phyloP scores from a whole-genome alignment of 2,888 invertebrate species.

The Cecidostiba fungosa region DNA sequence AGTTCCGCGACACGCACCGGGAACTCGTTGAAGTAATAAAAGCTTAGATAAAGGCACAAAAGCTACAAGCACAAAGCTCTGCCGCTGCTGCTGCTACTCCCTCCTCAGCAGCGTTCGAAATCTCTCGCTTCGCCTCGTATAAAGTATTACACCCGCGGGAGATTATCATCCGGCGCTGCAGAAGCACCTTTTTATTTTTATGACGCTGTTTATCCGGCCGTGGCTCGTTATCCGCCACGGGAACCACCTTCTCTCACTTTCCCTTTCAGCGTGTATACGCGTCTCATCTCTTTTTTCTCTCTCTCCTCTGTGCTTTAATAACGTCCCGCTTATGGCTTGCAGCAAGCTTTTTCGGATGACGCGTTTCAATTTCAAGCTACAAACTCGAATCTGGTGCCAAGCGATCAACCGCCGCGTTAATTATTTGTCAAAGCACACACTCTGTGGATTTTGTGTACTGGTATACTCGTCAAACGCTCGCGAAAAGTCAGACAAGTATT shows the following conservation, averaged over 20 bases:
- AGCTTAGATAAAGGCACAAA: constrained; percentile 64
- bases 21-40: constrained; percentile 66
- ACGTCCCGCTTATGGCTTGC: constrained; percentile 35
- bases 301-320: constrained; percentile 47
- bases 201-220: constrained; percentile 63
- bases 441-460: background rate
- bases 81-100: background rate
- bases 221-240: constrained; percentile 51
- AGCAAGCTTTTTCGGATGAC: constrained; percentile 42
- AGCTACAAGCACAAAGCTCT: constrained; percentile 55
- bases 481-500: background rate
- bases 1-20: constrained; percentile 36
- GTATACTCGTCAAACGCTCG: constrained; percentile 29
- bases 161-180: constrained; percentile 59
- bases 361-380: constrained; percentile 52
- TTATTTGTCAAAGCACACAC: background rate
- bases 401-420: background rate
- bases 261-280: background rate
- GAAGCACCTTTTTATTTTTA: constrained; percentile 62
- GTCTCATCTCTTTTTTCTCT: constrained; percentile 5
- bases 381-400: background rate
- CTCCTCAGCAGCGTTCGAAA: constrained; percentile 45
- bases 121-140: constrained; percentile 58
- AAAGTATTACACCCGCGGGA: constrained; percentile 56
- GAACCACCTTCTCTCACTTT: constrained; percentile 1